Evolutionary conservation across 2,113 vertebrate species (phyloP).

Genomic region (Asarcornis scutulata): DNA sequence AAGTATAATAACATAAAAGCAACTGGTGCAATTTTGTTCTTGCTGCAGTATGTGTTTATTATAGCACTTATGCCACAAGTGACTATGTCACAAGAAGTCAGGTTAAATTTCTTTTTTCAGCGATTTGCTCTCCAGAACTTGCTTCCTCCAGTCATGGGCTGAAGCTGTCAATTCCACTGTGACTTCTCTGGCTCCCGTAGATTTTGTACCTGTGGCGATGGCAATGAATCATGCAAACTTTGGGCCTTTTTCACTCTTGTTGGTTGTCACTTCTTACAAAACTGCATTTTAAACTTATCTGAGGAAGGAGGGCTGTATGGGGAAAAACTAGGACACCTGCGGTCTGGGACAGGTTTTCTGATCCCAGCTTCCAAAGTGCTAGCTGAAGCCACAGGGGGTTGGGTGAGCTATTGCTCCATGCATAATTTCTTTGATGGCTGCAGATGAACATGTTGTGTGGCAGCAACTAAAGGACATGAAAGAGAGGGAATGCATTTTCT

Average conservation of each 20-base stretch:
- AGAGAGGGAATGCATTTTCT: slow-evolving; percentile 33
- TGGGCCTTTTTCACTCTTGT: neutral
- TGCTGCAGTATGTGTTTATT: neutral
- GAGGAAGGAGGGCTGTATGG: neutral
- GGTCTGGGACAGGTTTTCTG: neutral
- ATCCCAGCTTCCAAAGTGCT: neutral
- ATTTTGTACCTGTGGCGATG: neutral
- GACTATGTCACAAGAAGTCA: slow-evolving; percentile 61
- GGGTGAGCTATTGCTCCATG: slow-evolving; percentile 49
- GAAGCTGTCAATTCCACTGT: neutral
- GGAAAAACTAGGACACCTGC: slow-evolving; percentile 4
- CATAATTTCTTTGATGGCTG: slow-evolving; percentile 63
- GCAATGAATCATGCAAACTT: neutral
- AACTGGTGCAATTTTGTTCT: slow-evolving; percentile 65
- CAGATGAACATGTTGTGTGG: slow-evolving; percentile 44
- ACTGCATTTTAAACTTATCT: slow-evolving; percentile 10
- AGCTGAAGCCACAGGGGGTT: slow-evolving; percentile 46
- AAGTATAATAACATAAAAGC: slow-evolving; percentile 71
- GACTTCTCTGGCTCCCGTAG: neutral
- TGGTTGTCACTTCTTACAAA: neutral
- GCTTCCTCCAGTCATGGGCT: neutral
- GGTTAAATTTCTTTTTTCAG: slow-evolving; percentile 52
- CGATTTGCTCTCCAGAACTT: slow-evolving; percentile 30
- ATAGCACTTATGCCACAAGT: slow-evolving; percentile 18
- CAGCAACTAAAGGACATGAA: slow-evolving; percentile 55